A percentile compares a stretch with the other conserved stretches of the same genome.
These are phyloP conservation scores for Camptogramma bilineatum DNA, from an alignment of 2,888 invertebrate genomes.

Conservation along the genomic window DNA sequence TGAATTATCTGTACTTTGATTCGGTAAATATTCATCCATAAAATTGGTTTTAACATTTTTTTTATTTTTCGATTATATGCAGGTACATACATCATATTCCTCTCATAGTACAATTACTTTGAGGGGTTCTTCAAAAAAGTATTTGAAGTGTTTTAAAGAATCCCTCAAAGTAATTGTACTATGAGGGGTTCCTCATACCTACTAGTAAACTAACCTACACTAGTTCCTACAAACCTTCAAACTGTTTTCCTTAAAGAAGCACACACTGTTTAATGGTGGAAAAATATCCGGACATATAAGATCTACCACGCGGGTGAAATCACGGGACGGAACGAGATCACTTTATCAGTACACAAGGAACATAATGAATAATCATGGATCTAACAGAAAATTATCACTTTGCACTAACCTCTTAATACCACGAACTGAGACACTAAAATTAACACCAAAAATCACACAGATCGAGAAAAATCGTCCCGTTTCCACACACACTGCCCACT, in stretches of 20 bases:
- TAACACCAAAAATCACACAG: not conserved
- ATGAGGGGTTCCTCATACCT: too few relatives aligned
- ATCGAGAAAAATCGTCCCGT: slow-evolving; percentile 2
- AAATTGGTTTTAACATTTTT: too few relatives aligned
- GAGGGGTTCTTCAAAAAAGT: too few relatives aligned
- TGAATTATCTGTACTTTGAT: too few relatives aligned
- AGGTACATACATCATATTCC: too few relatives aligned
- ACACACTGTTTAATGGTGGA: not conserved
- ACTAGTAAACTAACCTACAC: too few relatives aligned
- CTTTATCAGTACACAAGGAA: not conserved
- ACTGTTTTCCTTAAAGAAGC: not conserved
- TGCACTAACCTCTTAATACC: not conserved
- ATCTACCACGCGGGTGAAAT: not conserved
- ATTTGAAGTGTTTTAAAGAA: too few relatives aligned
- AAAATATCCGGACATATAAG: not conserved
- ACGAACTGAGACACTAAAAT: not conserved
- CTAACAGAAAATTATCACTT: not conserved
- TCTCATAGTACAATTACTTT: too few relatives aligned
- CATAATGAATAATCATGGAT: not conserved
- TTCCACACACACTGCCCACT: slow-evolving; percentile 21
- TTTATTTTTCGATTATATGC: too few relatives aligned
- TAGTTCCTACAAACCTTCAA: not conserved
- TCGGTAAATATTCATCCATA: too few relatives aligned
- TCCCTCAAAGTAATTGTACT: too few relatives aligned
- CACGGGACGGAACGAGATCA: not conserved